Percentiles rank a stretch among this genome's conserved stretches.
Evolutionary conservation across 1,140 invertebrate genomes (phyloP).

Genomic region (Venturia canescens): DNA sequence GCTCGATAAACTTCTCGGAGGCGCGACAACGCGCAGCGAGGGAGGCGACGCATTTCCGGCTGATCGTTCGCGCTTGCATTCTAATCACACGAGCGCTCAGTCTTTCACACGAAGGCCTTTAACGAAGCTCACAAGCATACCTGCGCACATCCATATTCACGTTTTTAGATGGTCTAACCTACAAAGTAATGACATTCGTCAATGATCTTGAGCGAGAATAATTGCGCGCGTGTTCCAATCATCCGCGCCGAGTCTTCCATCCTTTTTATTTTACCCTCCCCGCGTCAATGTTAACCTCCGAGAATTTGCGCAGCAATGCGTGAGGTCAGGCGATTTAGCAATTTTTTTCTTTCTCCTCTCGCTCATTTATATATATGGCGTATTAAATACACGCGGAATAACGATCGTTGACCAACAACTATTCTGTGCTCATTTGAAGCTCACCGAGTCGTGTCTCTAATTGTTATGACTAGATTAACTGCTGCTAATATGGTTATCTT

Average conservation of each 20-base stretch:
- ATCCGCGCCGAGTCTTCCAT: background rate
- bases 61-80: constrained; percentile 45
- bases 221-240: too few species aligned
- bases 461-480: constrained; percentile 57
- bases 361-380: background rate
- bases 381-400: background rate
- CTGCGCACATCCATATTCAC: background rate
- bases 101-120: background rate
- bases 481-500: constrained; percentile 57
- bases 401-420: constrained; percentile 16
- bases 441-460: constrained; percentile 47
- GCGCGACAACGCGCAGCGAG: background rate
- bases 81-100: constrained; percentile 23
- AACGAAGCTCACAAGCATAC: constrained; percentile 14
- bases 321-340: background rate
- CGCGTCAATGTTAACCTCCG: background rate
- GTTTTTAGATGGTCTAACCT: background rate
- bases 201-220: constrained; percentile 3
- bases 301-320: background rate
- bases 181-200: background rate
- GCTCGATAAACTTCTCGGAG: constrained; percentile 32
- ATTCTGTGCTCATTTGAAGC: constrained; percentile 26
- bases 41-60: constrained; percentile 44
- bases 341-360: background rate
- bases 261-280: background rate